Conservation (phyloP, 2,113 vertebrate genomes). For the Istiophorus platypterus region DNA sequence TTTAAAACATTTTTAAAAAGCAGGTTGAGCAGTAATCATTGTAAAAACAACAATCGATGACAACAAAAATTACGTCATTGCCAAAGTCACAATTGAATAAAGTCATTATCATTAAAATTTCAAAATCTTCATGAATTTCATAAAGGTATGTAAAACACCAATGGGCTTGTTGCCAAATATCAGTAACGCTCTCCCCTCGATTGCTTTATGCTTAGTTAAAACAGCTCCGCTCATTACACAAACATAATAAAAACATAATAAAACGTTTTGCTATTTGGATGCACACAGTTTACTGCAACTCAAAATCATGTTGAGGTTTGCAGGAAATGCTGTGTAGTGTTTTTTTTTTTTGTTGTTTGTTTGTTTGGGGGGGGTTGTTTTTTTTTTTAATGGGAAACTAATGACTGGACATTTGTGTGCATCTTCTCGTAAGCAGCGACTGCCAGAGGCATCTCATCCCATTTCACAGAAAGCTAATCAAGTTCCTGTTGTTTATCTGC, state of each 20-base stretch:
- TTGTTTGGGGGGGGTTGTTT: not conserved
- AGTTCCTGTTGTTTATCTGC: slow-evolving; percentile 27
- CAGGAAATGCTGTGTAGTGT: not conserved
- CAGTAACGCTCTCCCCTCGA: not conserved
- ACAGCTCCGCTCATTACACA: slow-evolving; percentile 2
- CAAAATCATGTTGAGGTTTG: not conserved
- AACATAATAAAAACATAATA: slow-evolving; percentile 6
- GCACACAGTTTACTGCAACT: not conserved
- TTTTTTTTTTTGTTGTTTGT: slow-evolving; percentile 13
- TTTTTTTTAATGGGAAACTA: slow-evolving; percentile 4
- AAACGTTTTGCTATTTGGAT: not conserved
- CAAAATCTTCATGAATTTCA: not conserved
- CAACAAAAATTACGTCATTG: not conserved
- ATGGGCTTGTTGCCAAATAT: not conserved
- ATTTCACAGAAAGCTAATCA: slow-evolving; percentile 41
- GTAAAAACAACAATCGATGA: not conserved
- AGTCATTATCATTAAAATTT: not conserved
- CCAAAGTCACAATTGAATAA: slow-evolving; percentile 10
- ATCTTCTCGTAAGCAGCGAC: not conserved
- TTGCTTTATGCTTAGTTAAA: slow-evolving; percentile 3
- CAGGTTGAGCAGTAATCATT: not conserved
- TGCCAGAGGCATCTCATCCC: slow-evolving; percentile 46
- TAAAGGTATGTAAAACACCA: not conserved
- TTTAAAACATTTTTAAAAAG: not conserved
- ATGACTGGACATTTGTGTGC: not conserved